phyloP scores from a whole-genome alignment of 2,113 vertebrate species.

The Pomatorhinus ruficollis region DNA sequence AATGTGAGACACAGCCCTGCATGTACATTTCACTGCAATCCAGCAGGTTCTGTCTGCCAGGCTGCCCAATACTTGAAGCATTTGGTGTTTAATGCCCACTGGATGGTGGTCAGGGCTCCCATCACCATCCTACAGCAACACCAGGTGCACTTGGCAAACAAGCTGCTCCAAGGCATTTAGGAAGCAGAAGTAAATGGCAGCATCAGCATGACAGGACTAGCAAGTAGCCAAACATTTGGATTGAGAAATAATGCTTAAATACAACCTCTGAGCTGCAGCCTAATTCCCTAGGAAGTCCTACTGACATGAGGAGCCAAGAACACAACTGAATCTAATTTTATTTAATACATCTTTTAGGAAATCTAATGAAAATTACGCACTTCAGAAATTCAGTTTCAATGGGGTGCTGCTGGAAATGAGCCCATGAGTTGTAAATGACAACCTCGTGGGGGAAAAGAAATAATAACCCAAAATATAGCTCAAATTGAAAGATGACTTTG shows the following conservation, averaged over 20 bases:
- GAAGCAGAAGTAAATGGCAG: neutral
- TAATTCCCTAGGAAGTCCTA: slow-evolving; percentile 13
- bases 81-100: neutral
- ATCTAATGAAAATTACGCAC: neutral
- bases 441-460: neutral
- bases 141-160: neutral
- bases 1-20: neutral
- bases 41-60: neutral
- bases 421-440: neutral
- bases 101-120: neutral
- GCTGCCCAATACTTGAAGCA: neutral
- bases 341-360: slow-evolving; percentile 16
- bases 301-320: neutral
- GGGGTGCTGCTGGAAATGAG: neutral
- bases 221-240: neutral
- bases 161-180: neutral
- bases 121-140: neutral
- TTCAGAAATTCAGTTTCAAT: slow-evolving; percentile 9
- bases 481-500: neutral
- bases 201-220: neutral
- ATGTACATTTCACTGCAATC: rapidly evolving
- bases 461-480: neutral
- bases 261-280: neutral
- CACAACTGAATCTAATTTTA: neutral
- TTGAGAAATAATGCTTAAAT: neutral